Percentiles rank a stretch among this genome's conserved stretches.
phyloP scores from a whole-genome alignment of 2,797 vertebrate genomes.

The Falco peregrinus region DNA sequence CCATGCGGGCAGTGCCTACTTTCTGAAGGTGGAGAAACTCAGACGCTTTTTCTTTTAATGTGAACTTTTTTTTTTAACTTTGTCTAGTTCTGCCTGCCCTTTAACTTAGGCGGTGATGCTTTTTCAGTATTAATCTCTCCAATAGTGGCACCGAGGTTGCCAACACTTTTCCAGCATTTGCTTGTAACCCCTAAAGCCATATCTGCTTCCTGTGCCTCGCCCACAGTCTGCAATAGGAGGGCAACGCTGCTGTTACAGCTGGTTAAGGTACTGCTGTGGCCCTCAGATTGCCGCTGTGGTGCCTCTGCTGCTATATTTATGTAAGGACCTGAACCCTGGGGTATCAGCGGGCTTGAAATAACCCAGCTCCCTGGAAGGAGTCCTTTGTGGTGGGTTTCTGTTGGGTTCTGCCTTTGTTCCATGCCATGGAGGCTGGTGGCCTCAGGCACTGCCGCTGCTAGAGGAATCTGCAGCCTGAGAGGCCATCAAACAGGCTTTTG shows the following conservation, averaged over 20 bases:
- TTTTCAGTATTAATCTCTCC: neutral
- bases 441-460: neutral
- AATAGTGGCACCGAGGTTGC: neutral
- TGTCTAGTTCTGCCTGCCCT: neutral
- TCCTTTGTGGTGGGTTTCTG: neutral
- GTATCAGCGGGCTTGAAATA: neutral
- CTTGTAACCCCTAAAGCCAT: constrained; percentile 63
- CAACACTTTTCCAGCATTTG: neutral
- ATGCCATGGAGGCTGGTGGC: neutral
- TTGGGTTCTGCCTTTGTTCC: constrained; percentile 21
- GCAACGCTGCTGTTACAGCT: constrained; percentile 17
- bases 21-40: neutral
- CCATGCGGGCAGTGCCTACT: neutral
- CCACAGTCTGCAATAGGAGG: neutral
- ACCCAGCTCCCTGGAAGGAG: neutral
- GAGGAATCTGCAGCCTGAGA: neutral
- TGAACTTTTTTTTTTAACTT: neutral
- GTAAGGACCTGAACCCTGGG: neutral
- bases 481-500: neutral
- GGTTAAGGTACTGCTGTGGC: neutral
- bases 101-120: neutral
- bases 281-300: neutral
- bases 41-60: neutral
- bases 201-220: constrained; percentile 46
- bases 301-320: constrained; percentile 60